Evolutionary conservation across 2,888 invertebrate species (phyloP).

Genomic region (Nipponacmea schrenckii): DNA sequence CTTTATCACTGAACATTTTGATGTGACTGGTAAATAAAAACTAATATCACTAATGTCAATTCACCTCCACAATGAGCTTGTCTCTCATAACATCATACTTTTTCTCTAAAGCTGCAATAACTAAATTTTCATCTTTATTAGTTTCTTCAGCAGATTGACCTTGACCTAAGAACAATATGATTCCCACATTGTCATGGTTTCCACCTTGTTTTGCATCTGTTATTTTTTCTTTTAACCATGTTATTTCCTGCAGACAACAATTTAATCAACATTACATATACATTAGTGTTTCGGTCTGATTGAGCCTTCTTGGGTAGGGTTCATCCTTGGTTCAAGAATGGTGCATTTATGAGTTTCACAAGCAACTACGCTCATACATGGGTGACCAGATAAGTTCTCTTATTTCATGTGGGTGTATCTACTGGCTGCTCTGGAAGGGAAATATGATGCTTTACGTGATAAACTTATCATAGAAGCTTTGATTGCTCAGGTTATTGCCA

Average conservation of each 20-base stretch:
- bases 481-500: slow-evolving; percentile 47
- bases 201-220: slow-evolving; percentile 30
- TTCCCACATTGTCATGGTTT: slow-evolving; percentile 53
- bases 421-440: slow-evolving; percentile 57
- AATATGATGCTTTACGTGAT: slow-evolving; percentile 61
- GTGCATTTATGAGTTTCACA: too few relatives aligned
- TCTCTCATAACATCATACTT: slow-evolving; percentile 62
- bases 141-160: slow-evolving; percentile 27
- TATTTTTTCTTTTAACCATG: not conserved
- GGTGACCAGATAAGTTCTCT: too few relatives aligned
- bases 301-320: too few relatives aligned
- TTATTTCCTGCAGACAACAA: not conserved
- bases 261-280: too few relatives aligned
- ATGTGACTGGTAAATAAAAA: too few relatives aligned
- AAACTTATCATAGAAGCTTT: slow-evolving; percentile 61
- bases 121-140: slow-evolving; percentile 32
- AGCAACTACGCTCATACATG: too few relatives aligned
- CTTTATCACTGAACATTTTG: too few relatives aligned
- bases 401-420: too few relatives aligned
- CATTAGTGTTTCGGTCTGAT: too few relatives aligned
- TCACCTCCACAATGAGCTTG: slow-evolving; percentile 58
- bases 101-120: slow-evolving; percentile 54
- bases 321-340: too few relatives aligned
- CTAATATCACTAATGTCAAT: too few relatives aligned
- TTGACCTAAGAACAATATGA: slow-evolving; percentile 37